A percentile compares a stretch with the other conserved stretches of the same genome.
Evolutionary conservation across 2,888 invertebrate genomes (phyloP).

Genomic region (Yponomeuta sedellus): DNA sequence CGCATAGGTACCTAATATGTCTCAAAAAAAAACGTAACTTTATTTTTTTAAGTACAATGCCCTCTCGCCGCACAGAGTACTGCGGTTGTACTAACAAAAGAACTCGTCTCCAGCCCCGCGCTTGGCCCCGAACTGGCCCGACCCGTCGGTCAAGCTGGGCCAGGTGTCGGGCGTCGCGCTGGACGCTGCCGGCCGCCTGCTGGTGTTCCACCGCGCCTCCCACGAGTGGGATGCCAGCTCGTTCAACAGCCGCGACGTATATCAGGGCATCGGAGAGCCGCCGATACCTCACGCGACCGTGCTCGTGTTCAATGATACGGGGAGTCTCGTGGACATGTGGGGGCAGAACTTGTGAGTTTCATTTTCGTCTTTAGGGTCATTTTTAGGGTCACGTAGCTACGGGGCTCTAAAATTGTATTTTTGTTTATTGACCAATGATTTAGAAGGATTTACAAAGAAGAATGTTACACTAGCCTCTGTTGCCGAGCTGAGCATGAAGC

Average conservation of each 20-base stretch:
- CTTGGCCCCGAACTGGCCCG: constrained; percentile 77
- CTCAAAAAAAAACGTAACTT: too few relatives aligned
- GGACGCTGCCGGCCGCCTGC: constrained; percentile 82
- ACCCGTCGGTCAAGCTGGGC: constrained; percentile 73
- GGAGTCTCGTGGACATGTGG: constrained; percentile 79
- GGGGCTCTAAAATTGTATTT: too few relatives aligned
- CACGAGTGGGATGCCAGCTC: constrained; percentile 78
- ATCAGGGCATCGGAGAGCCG: constrained; percentile 67
- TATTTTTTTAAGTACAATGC: too few relatives aligned
- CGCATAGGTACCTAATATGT: too few relatives aligned
- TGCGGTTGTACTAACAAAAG: too few relatives aligned
- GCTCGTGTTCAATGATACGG: constrained; percentile 78
- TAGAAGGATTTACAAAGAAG: too few relatives aligned
- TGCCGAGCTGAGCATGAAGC: too few relatives aligned
- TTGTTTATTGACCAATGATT: too few relatives aligned
- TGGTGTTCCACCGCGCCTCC: constrained; percentile 88
- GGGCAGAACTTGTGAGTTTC: constrained; percentile 80
- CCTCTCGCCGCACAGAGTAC: too few relatives aligned
- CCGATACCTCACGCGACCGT: constrained; percentile 81
- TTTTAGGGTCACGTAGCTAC: too few relatives aligned
- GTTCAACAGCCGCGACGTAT: constrained; percentile 77
- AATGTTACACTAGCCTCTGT: too few relatives aligned
- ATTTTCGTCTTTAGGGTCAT: background rate
- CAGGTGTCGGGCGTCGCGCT: constrained; percentile 89
- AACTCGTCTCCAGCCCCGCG: constrained; percentile 59